Conservation (phyloP, 2,797 vertebrate genomes). For the Anableps anableps region DNA sequence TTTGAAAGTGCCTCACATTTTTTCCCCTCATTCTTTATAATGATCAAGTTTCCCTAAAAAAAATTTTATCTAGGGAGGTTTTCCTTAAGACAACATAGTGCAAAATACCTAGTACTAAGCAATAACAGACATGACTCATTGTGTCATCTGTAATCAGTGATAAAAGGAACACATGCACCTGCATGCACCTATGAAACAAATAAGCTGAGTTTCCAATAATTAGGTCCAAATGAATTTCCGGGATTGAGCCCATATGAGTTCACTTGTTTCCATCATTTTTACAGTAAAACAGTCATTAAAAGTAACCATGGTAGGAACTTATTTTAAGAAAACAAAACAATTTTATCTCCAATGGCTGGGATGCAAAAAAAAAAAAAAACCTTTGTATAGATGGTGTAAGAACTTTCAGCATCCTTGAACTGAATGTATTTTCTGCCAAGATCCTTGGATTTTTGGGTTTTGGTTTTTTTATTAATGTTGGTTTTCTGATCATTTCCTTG, state of each 20-base stretch:
- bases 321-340: no score
- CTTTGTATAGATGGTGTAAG: no score
- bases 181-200: background rate
- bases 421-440: no score
- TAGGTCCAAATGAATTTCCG: background rate
- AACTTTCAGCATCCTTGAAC: background rate
- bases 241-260: no score
- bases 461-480: no score
- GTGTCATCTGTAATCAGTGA: background rate
- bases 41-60: background rate
- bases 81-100: background rate
- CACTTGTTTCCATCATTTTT: no score
- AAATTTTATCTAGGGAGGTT: background rate
- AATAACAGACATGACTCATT: background rate
- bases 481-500: no score
- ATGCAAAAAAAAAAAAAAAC: no score
- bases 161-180: background rate
- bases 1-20: background rate
- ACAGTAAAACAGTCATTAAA: no score
- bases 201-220: background rate
- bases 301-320: no score
- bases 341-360: no score
- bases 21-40: background rate
- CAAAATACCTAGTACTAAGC: background rate
- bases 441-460: no score